Evolutionary conservation across 2,113 vertebrate genomes (phyloP), one percentile per base, ranked within the genome.

Genomic region (Rutilus rutilus): DNA sequence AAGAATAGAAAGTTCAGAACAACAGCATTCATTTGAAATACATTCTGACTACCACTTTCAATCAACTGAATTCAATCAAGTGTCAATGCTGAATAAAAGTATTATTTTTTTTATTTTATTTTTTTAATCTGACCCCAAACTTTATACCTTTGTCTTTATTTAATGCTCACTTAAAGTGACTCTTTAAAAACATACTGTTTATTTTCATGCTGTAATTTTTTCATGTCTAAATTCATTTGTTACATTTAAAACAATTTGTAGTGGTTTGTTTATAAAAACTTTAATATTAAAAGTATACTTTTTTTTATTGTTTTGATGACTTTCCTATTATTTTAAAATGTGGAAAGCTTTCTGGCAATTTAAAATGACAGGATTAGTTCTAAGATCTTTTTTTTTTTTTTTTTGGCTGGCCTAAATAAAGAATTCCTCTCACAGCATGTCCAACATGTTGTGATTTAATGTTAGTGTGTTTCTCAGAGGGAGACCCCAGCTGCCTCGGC

Each of bases 361-460:
- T 71, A 57, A 57, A 54, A 54, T 54, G 7, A 69, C 17, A 21
- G 17, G 17, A 36, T 25, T 80, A 4, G 1, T 74, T 6, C 27
- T 25, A 57, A 59, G 3, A 23, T 15, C n/a, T 15, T 9, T n/a
- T 4, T 2, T 3, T 30, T 30, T 27, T 27, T 52, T 67, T 77
- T 52, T 30, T 59, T 65, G 33, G 17, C 59, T 71, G 39, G 10
- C 14, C 19, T 14, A 2, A 82, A 86, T 88, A 77, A 84, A 64
- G 25, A 27, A 86, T 89, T 90, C 78, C n/a, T 85, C 76, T 85
- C 86, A 84, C 79, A 57, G 39, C 60, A 54, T 83, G 36, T 5
- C 62, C 69, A 84, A 54, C 85, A 84, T 82, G 47, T 10, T 15
- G 77, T 87, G 81, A 88, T 90, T 89, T 83, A 88, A 60, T 78